phyloP scores from a whole-genome alignment of 2,113 vertebrate species.

The Aphyosemion australe region DNA sequence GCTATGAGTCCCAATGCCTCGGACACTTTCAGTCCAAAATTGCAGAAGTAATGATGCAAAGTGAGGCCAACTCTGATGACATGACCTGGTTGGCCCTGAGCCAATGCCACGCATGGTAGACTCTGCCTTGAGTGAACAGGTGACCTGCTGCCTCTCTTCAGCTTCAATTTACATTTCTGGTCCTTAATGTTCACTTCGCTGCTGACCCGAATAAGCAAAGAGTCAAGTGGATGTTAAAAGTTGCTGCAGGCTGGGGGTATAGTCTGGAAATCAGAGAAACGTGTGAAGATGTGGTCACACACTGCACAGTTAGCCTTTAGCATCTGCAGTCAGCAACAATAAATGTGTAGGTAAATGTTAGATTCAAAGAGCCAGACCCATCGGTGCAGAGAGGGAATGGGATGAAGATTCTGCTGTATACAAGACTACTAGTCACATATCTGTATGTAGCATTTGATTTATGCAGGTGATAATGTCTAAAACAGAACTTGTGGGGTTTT shows the following conservation, averaged over 20 bases:
- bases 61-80: conserved; percentile 24
- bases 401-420: conserved; percentile 3
- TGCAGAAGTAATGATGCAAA: conserved; percentile 25
- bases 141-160: conserved; percentile 14
- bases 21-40: conserved; percentile 1
- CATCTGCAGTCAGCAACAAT: conserved; percentile 29
- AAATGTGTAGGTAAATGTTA: background rate
- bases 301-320: conserved; percentile 4
- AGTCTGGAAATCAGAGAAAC: conserved; percentile 3
- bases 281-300: background rate
- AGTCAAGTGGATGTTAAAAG: conserved; percentile 27
- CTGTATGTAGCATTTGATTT: background rate
- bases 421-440: background rate
- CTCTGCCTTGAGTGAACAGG: conserved; percentile 6
- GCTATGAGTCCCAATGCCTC: conserved; percentile 2
- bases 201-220: conserved; percentile 18
- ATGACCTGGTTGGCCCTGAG: conserved; percentile 26
- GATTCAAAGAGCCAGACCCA: conserved; percentile 8
- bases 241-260: conserved; percentile 8
- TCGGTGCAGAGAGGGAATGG: background rate
- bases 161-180: conserved; percentile 28
- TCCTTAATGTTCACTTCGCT: conserved; percentile 9
- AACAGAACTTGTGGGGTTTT: background rate
- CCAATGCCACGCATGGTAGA: background rate
- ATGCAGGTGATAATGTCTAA: background rate